These are phyloP conservation scores for Periophthalmus magnuspinnatus DNA, from an alignment of 2,797 vertebrate species.

Conservation along the genomic window DNA sequence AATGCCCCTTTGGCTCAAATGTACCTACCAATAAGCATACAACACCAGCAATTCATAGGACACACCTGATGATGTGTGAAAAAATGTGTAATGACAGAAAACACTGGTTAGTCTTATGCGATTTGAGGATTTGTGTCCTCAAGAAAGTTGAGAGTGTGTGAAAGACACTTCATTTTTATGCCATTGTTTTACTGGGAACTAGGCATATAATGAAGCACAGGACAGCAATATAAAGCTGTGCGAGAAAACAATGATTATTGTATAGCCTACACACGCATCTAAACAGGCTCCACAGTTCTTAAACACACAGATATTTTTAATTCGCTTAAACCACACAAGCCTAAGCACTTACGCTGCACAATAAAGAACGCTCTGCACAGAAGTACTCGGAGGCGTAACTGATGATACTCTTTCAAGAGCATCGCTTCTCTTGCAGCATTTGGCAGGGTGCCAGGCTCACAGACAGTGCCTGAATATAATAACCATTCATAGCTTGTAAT, in stretches of 20 bases:
- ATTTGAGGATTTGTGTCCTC: neutral
- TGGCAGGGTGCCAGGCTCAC: conserved; percentile 63
- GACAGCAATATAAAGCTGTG: neutral
- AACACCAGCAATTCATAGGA: neutral
- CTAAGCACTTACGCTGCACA: conserved; percentile 22
- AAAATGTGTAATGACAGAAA: neutral
- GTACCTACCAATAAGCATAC: neutral
- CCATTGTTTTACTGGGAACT: conserved; percentile 14
- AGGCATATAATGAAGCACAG: conserved; percentile 1
- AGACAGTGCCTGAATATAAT: conserved; percentile 68
- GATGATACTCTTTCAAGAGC: conserved; percentile 70
- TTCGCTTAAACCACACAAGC: conserved; percentile 30
- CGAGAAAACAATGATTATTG: conserved; percentile 10
- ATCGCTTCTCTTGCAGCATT: conserved; percentile 62
- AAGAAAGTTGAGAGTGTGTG: neutral
- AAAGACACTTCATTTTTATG: conserved; percentile 23
- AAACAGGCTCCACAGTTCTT: conserved; percentile 28
- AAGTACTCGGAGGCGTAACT: conserved; percentile 65
- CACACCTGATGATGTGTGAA: neutral
- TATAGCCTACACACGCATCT: conserved; percentile 7
- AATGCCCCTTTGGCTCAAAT: neutral
- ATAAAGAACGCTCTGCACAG: conserved; percentile 44
- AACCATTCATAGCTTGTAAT: conserved; percentile 77
- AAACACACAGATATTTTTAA: conserved; percentile 31
- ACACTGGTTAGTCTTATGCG: neutral